Percentiles rank a stretch among this genome's conserved stretches.
Conservation (phyloP, 2,797 vertebrate species). For the Cirrhinus molitorella region DNA sequence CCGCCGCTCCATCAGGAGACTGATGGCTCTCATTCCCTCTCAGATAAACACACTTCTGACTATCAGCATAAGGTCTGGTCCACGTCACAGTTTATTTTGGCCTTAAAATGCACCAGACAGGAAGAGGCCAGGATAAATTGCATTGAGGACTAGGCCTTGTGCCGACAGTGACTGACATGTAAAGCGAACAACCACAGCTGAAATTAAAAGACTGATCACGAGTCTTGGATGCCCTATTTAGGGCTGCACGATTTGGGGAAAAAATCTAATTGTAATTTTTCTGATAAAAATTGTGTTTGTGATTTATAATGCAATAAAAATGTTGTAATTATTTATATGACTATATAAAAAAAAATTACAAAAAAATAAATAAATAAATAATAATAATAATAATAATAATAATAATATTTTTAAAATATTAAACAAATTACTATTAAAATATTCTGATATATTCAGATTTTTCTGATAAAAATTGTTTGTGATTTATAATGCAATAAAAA, state of each 20-base stretch:
- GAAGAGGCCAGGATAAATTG: background rate
- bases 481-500: too few relatives aligned
- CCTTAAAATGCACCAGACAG: background rate
- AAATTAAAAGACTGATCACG: background rate
- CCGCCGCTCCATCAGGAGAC: slow-evolving; percentile 57
- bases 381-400: background rate
- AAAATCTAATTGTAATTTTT: background rate
- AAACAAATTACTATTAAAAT: background rate
- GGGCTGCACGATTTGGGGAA: background rate
- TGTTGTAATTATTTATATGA: too few relatives aligned
- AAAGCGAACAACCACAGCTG: too few relatives aligned
- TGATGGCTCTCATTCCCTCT: slow-evolving; percentile 34
- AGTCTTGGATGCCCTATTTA: background rate
- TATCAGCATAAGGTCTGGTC: background rate
- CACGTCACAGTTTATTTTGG: background rate
- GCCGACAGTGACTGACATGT: background rate
- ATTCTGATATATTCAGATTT: too few relatives aligned
- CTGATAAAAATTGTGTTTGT: background rate
- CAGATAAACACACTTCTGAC: background rate
- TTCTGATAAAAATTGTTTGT: too few relatives aligned
- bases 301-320: background rate
- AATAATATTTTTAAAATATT: background rate
- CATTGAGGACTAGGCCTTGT: background rate
- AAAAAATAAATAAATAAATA: too few relatives aligned
- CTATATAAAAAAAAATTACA: too few relatives aligned